Evolutionary conservation across 2,113 vertebrate genomes (phyloP).

Genomic region (Cephalopholis sonnerati): DNA sequence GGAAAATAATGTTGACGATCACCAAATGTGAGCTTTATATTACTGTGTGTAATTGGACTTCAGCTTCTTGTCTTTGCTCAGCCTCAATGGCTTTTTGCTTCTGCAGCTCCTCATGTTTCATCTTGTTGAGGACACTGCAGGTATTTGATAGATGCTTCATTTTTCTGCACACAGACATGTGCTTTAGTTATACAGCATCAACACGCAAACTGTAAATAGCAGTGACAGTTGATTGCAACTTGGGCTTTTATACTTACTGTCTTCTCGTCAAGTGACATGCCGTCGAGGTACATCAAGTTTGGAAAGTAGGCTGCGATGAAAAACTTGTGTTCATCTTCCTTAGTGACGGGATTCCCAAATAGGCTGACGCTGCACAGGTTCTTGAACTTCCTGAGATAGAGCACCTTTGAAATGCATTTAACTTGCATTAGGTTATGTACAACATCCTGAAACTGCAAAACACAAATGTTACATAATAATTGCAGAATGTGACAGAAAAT

Average conservation of each 20-base stretch:
- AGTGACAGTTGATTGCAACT: neutral
- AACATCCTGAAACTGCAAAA: neutral
- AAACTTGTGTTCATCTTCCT: constrained; percentile 79
- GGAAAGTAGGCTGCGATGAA: constrained; percentile 89
- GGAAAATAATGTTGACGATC: neutral
- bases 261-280: constrained; percentile 82
- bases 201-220: neutral
- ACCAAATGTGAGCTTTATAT: neutral
- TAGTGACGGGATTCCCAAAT: constrained; percentile 87
- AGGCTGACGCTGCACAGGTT: constrained; percentile 86
- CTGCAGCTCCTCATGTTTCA: constrained; percentile 79
- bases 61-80: constrained; percentile 60
- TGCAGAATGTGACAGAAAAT: neutral
- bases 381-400: constrained; percentile 89
- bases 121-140: constrained; percentile 74
- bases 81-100: constrained; percentile 66
- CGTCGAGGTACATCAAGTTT: constrained; percentile 89
- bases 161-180: constrained; percentile 78
- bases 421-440: neutral
- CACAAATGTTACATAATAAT: neutral
- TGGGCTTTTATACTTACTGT: constrained; percentile 80
- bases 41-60: constrained; percentile 88
- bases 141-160: constrained; percentile 81
- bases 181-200: constrained; percentile 1
- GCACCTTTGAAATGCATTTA: constrained; percentile 80